Conservation (phyloP, 2,888 invertebrate species). For the Leucoptera coffeella region DNA sequence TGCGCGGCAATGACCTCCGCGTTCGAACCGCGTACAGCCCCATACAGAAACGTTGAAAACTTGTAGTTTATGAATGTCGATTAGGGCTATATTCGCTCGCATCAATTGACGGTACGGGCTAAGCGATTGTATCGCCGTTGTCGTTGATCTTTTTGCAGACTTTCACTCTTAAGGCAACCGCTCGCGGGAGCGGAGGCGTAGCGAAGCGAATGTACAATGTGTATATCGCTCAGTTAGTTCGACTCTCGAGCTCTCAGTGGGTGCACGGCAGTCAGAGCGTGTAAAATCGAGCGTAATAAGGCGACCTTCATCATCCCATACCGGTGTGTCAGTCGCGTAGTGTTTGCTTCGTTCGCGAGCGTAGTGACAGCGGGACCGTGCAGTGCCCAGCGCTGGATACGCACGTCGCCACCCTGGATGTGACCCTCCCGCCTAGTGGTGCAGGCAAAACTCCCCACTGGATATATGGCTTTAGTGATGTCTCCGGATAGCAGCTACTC, state of each 20-base stretch:
- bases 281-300: conserved; percentile 19
- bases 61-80: conserved; percentile 40
- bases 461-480: conserved; percentile 49
- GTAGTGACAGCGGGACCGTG: background rate
- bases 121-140: conserved; percentile 47
- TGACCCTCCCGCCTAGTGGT: conserved; percentile 24
- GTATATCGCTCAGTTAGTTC: conserved; percentile 31
- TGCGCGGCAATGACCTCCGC: conserved; percentile 80
- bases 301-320: conserved; percentile 46
- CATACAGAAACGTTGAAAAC: conserved; percentile 48
- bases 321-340: conserved; percentile 12
- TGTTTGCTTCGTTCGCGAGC: conserved; percentile 3
- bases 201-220: conserved; percentile 20
- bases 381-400: background rate
- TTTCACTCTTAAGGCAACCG: conserved; percentile 51
- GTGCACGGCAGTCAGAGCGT: conserved; percentile 31
- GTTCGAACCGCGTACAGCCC: conserved; percentile 73
- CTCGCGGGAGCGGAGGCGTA: conserved; percentile 29
- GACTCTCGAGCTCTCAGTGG: conserved; percentile 53
- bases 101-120: conserved; percentile 19
- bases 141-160: conserved; percentile 53
- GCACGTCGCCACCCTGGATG: conserved; percentile 14
- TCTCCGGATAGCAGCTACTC: conserved; percentile 60
- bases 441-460: conserved; percentile 22
- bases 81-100: conserved; percentile 47